Base-by-base conservation (phyloP, 2,113 vertebrate genomes). In the Pseudolaguvia tuberculata region DNA sequence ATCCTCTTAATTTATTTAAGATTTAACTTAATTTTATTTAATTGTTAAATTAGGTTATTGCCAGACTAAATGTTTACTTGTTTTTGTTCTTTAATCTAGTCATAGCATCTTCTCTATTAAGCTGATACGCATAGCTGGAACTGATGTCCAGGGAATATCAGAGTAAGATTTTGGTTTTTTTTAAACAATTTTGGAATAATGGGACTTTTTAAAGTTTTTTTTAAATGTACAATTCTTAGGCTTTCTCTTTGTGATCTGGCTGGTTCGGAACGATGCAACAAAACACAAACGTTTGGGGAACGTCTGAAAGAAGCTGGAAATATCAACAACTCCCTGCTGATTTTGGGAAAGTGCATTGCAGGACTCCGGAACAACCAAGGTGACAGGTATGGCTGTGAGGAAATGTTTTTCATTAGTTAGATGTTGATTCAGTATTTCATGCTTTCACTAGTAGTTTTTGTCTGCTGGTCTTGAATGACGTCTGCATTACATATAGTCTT, bases 301-400 rank as follows among this genome's bases (percentile, higher is more conserved):
- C 85, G 93, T 68, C 88, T 97, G 7, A 95, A 94, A 83, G 95
- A 97, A 84, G 94, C 94, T 0, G 93, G 92, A 5, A 97, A 94
- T 79, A 96, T 97, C 20, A 97, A 96, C 84, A 94, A 91, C 80
- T 96, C 94, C 4, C 89, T 96, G 76, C 92, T 95, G 65, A 97
- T 93, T 68, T 88, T 97, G 82, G 95, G 94, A 47, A 96, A 95
- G 76, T 95, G 93, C 78, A 94, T 97, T 80, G 91, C 86, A 29
- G 93, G 90, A 1, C 75, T 96, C 9, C 91, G 93, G 39, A 92
- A 90, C 86, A 92, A 88, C 82, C 91, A 94, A 84, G 87, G 87
- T 11, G 89, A 92, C 5, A 83, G 91, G 93, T 96, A 89, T 78
- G 15, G 27, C 25, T 31, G 23, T 56, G 15, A 25, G 4, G 15